phyloP scores from a whole-genome alignment of 2,888 invertebrate genomes.

The Macaria liturata region DNA sequence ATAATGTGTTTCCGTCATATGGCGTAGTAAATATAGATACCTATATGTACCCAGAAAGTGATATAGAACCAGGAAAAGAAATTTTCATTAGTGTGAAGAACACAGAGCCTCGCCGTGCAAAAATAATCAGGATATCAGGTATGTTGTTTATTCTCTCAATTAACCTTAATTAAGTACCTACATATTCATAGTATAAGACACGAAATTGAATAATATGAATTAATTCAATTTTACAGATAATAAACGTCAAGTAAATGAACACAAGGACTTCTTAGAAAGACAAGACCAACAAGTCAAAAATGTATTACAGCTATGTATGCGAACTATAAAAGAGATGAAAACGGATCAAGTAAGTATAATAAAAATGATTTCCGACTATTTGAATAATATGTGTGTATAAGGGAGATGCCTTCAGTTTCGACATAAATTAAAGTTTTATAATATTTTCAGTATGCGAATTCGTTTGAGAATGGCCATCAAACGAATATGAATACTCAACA shows the following conservation, averaged over 20 bases:
- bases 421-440: background rate
- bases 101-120: conserved; percentile 47
- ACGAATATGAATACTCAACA: conserved; percentile 18
- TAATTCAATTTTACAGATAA: conserved; percentile 43
- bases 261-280: conserved; percentile 50
- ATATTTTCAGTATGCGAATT: conserved; percentile 29
- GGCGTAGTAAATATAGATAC: conserved; percentile 51
- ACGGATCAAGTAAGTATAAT: conserved; percentile 45
- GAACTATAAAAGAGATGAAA: conserved; percentile 59
- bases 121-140: conserved; percentile 60
- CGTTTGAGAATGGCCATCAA: conserved; percentile 15
- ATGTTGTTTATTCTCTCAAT: conserved; percentile 25
- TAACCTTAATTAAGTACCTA: background rate
- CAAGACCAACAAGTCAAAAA: conserved; percentile 58
- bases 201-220: no score
- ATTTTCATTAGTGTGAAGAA: conserved; percentile 46
- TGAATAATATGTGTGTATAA: background rate
- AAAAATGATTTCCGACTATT: background rate
- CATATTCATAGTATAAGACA: no score
- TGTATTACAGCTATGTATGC: conserved; percentile 57
- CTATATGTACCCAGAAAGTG: conserved; percentile 40
- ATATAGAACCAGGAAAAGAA: conserved; percentile 49
- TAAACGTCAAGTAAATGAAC: conserved; percentile 51
- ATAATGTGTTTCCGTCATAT: conserved; percentile 52
- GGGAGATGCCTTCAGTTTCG: conserved; percentile 1